A percentile compares a stretch with the other conserved stretches of the same genome.
phyloP scores from a whole-genome alignment of 2,797 vertebrate genomes.

The Pterois miles region DNA sequence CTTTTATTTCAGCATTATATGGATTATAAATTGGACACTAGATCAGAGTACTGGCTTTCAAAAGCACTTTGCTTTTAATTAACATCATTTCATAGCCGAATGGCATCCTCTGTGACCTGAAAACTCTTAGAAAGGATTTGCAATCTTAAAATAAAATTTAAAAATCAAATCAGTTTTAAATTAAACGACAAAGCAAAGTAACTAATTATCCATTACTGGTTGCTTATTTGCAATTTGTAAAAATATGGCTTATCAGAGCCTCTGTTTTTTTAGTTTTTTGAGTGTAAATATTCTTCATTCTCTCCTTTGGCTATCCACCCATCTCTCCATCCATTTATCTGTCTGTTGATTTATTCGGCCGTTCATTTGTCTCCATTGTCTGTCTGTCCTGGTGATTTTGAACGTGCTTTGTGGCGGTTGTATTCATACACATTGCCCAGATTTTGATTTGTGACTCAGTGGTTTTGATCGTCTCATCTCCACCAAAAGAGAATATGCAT shows the following conservation, averaged over 20 bases:
- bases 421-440: constrained; percentile 36
- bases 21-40: constrained; percentile 10
- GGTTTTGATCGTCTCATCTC: background rate
- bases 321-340: constrained; percentile 48
- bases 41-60: constrained; percentile 2
- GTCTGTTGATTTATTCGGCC: constrained; percentile 33
- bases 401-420: constrained; percentile 41
- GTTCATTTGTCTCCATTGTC: constrained; percentile 53
- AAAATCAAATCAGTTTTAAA: background rate
- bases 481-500: background rate
- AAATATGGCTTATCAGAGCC: constrained; percentile 7
- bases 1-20: background rate
- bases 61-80: background rate
- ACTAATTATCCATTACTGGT: background rate
- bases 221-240: constrained; percentile 14
- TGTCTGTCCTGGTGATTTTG: constrained; percentile 38
- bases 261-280: background rate
- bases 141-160: background rate
- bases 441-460: constrained; percentile 11
- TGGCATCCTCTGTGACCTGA: constrained; percentile 5
- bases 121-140: background rate
- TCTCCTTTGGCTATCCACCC: constrained; percentile 60
- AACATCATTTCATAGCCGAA: background rate
- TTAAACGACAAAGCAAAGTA: background rate
- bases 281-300: constrained; percentile 59